Percentiles rank a stretch among this genome's conserved stretches.
Conservation (phyloP, 2,797 vertebrate species). For the Falco rusticolus region DNA sequence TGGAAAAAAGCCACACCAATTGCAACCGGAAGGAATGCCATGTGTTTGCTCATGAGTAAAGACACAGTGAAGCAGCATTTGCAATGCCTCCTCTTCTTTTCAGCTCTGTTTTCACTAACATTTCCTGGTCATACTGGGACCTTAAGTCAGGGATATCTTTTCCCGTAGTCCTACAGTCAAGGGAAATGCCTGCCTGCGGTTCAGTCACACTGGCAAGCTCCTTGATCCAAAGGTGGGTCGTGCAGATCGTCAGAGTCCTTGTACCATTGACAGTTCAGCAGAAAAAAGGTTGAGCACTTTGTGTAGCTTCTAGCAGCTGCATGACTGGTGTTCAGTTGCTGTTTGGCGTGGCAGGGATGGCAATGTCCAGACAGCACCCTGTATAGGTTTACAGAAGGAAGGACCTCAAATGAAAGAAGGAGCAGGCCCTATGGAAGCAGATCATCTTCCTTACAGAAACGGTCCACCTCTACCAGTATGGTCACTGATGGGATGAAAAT, state of each 20-base stretch:
- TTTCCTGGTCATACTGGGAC: neutral
- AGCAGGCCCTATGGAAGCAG: neutral
- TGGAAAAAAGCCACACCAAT: neutral
- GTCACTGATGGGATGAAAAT: neutral
- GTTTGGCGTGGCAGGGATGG: neutral
- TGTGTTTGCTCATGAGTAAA: neutral
- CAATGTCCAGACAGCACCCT: neutral
- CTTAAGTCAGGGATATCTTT: neutral
- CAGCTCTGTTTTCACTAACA: neutral
- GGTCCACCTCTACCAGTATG: neutral
- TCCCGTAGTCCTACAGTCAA: neutral
- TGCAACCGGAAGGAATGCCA: neutral
- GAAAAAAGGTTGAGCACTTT: neutral
- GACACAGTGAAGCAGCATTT: neutral
- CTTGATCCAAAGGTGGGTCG: neutral
- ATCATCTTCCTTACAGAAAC: neutral
- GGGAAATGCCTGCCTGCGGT: neutral
- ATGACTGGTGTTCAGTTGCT: neutral
- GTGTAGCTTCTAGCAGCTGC: neutral
- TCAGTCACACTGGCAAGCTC: neutral
- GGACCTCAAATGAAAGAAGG: neutral
- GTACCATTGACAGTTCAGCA: neutral
- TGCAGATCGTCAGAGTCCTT: neutral
- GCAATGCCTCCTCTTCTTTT: neutral
- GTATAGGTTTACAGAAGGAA: neutral